phyloP scores from a whole-genome alignment of 1,140 invertebrate genomes.

The Hylyphantes graminicola region DNA sequence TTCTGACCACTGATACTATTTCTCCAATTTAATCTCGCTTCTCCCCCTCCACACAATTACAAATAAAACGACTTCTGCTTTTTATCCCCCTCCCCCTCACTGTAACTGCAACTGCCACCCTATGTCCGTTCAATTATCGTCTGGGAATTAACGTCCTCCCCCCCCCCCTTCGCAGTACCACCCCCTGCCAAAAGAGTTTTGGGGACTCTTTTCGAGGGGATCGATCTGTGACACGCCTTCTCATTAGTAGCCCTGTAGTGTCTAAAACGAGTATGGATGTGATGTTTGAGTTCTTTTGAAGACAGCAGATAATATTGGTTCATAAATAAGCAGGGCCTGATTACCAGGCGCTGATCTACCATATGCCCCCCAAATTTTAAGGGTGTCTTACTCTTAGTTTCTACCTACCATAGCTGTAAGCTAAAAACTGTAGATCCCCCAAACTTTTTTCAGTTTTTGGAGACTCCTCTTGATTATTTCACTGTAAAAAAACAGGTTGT shows the following conservation, averaged over 20 bases:
- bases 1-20: slow-evolving; percentile 26
- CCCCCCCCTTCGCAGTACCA: background rate
- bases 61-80: slow-evolving; percentile 8
- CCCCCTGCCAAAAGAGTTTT: slow-evolving; percentile 25
- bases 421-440: too few species aligned
- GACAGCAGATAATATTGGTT: too few species aligned
- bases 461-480: too few species aligned
- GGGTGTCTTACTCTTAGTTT: too few species aligned
- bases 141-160: slow-evolving; percentile 36
- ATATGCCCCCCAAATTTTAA: too few species aligned
- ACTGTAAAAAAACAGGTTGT: too few species aligned
- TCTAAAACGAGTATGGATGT: slow-evolving; percentile 48
- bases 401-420: too few species aligned
- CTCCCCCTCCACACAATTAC: slow-evolving; percentile 12
- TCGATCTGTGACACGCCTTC: slow-evolving; percentile 50
- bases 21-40: background rate
- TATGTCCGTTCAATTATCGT: slow-evolving; percentile 50
- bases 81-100: background rate
- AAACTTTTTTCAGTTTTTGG: too few species aligned
- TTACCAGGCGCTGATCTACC: too few species aligned
- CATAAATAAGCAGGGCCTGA: too few species aligned
- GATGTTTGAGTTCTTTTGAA: background rate
- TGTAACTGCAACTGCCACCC: slow-evolving; percentile 15
- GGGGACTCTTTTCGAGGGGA: background rate
- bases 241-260: slow-evolving; percentile 57